Evolutionary conservation across 2,113 vertebrate genomes (phyloP).

Genomic region (Heterotilapia buettikoferi): DNA sequence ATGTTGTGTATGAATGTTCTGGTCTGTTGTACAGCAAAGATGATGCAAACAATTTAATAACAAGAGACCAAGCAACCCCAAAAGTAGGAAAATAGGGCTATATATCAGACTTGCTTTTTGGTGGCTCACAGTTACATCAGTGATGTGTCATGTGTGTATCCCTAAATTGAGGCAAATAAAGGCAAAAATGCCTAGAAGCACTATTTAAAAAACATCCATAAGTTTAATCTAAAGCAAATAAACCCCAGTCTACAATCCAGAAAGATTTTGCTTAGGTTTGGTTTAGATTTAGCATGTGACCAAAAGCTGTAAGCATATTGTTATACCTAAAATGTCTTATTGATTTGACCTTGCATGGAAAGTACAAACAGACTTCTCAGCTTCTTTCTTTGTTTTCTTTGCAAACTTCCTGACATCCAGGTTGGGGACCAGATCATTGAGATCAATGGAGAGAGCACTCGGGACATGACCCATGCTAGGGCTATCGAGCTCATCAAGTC

Average conservation of each 20-base stretch:
- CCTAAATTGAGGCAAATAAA: not conserved
- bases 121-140: not conserved
- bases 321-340: not conserved
- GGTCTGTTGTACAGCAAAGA: not conserved
- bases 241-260: not conserved
- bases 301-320: not conserved
- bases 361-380: not conserved
- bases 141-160: not conserved
- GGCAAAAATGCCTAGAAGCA: not conserved
- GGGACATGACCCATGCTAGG: conserved; percentile 93
- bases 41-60: not conserved
- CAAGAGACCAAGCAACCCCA: not conserved
- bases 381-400: not conserved
- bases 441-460: conserved; percentile 96
- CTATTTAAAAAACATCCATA: not conserved
- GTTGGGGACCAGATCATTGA: conserved; percentile 99
- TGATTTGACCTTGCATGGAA: not conserved
- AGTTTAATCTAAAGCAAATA: not conserved
- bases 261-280: not conserved
- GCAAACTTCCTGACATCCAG: conserved; percentile 64
- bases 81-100: not conserved
- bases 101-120: not conserved
- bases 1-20: not conserved
- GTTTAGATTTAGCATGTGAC: not conserved
- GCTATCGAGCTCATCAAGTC: conserved; percentile 99